Conservation (phyloP, 2,797 vertebrate species). For the Melanogrammus aeglefinus region DNA sequence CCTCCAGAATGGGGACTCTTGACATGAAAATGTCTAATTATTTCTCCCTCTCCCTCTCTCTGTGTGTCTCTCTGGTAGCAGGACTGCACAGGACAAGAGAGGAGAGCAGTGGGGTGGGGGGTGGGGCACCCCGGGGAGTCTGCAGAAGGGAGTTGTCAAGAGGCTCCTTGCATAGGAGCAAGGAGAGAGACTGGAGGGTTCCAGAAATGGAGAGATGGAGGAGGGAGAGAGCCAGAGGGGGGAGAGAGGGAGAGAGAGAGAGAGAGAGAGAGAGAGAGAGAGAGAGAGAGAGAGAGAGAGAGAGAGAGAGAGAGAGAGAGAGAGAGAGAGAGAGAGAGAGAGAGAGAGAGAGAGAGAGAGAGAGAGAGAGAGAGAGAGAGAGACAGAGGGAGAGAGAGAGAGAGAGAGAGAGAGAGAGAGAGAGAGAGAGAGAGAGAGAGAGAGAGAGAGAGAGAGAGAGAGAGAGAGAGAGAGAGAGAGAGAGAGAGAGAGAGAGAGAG, state of each 20-base stretch:
- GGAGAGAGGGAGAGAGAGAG: no score
- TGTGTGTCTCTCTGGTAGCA: constrained; percentile 52
- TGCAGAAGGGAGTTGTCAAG: constrained; percentile 69
- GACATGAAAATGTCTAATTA: constrained; percentile 85
- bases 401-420: no score
- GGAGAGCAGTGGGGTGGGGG: constrained; percentile 51
- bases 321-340: constrained; percentile 17
- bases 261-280: no score
- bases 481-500: no score
- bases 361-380: background rate
- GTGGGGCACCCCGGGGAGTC: constrained; percentile 61
- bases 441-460: no score
- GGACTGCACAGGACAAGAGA: constrained; percentile 68
- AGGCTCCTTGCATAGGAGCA: constrained; percentile 33
- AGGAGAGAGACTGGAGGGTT: no score
- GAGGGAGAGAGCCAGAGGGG: no score
- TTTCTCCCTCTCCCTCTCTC: constrained; percentile 79
- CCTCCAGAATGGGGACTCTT: constrained; percentile 77
- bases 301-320: constrained; percentile 27
- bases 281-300: no score
- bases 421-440: no score
- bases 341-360: background rate
- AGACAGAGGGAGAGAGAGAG: no score
- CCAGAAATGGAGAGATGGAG: no score
- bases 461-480: no score